Percentiles rank a stretch among this genome's conserved stretches.
Conservation (phyloP, 2,113 vertebrate genomes). For the Mastomys natalensis region DNA sequence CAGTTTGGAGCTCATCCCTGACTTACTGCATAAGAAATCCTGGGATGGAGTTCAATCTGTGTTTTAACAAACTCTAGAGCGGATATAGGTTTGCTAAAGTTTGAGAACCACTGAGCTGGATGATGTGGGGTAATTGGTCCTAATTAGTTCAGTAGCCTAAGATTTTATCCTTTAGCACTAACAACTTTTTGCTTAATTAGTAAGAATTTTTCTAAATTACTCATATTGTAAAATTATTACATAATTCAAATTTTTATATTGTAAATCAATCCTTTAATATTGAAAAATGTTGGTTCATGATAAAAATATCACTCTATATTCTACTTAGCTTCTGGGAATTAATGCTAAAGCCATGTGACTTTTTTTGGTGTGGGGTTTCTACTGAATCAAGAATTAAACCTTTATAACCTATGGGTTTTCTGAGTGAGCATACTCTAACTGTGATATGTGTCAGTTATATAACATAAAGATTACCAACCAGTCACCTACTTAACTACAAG, state of each 20-base stretch:
- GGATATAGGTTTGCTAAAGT: neutral
- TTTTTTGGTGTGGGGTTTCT: constrained; percentile 62
- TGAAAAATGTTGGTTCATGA: constrained; percentile 66
- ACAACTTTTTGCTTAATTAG: constrained; percentile 58
- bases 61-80: neutral
- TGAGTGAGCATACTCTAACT: constrained; percentile 74
- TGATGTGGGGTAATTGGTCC: neutral
- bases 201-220: constrained; percentile 55
- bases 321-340: constrained; percentile 63
- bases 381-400: constrained; percentile 71
- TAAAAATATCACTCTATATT: constrained; percentile 44
- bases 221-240: constrained; percentile 55
- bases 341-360: constrained; percentile 67
- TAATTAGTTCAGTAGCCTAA: constrained; percentile 37
- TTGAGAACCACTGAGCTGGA: constrained; percentile 23
- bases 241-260: constrained; percentile 65
- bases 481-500: constrained; percentile 72
- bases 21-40: constrained; percentile 14
- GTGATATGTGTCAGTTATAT: constrained; percentile 75
- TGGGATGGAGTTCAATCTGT: neutral
- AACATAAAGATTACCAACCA: constrained; percentile 79
- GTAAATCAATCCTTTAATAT: constrained; percentile 52
- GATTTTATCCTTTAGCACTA: neutral
- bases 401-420: constrained; percentile 82
- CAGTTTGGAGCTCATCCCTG: neutral